These are phyloP conservation scores for Gadus chalcogrammus DNA, from an alignment of 2,113 vertebrate species.

Conservation along the genomic window DNA sequence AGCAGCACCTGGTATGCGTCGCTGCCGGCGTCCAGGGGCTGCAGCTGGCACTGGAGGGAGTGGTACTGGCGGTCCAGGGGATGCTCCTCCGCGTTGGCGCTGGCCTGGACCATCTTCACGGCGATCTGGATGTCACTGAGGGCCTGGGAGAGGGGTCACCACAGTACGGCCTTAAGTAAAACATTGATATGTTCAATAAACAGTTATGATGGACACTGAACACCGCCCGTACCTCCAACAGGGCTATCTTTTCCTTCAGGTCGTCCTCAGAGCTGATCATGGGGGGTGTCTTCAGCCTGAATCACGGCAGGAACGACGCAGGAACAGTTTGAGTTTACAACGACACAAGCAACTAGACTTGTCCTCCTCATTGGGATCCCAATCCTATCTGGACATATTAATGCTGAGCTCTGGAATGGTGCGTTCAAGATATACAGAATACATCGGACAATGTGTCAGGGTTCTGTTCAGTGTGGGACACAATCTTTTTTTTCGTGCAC, in stretches of 20 bases:
- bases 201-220: neutral
- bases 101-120: slow-evolving; percentile 79
- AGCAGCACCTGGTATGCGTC: slow-evolving; percentile 74
- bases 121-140: slow-evolving; percentile 87
- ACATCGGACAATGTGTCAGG: no score
- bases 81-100: slow-evolving; percentile 70
- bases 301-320: no score
- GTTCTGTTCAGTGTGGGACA: no score
- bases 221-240: slow-evolving; percentile 77
- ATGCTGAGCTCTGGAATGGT: no score
- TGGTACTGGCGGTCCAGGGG: slow-evolving; percentile 81
- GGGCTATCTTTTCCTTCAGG: slow-evolving; percentile 80
- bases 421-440: no score
- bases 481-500: no score
- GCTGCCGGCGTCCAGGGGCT: slow-evolving; percentile 66
- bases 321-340: no score
- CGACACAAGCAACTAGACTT: no score
- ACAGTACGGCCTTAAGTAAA: no score
- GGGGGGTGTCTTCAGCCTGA: slow-evolving; percentile 80
- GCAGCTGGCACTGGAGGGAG: slow-evolving; percentile 74
- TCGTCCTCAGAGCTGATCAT: slow-evolving; percentile 79
- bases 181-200: neutral
- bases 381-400: no score
- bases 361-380: no score
- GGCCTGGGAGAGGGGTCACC: slow-evolving; percentile 60